A percentile compares a stretch with the other conserved stretches of the same genome.
These are phyloP conservation scores for Chroicocephalus ridibundus DNA, from an alignment of 2,113 vertebrate genomes.

Conservation along the genomic window DNA sequence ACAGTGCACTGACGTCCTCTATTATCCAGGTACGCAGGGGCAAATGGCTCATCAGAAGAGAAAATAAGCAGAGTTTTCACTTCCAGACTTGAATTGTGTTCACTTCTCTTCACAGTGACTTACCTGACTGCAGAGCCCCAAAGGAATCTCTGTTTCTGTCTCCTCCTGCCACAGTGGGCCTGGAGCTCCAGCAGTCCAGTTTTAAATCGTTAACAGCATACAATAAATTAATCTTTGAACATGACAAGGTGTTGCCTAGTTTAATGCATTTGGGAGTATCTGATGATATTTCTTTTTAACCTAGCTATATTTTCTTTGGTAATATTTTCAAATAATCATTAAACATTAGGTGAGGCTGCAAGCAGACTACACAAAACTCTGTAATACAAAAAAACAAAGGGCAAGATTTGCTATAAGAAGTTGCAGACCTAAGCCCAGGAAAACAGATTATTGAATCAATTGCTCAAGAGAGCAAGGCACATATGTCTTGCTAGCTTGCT, in stretches of 20 bases:
- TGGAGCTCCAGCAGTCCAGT: background rate
- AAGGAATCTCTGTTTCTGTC: background rate
- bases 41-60: background rate
- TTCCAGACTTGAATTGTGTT: background rate
- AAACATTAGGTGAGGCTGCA: background rate
- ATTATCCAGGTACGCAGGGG: no score
- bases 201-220: background rate
- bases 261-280: background rate
- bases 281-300: background rate
- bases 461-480: background rate
- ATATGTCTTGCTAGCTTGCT: background rate
- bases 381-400: background rate
- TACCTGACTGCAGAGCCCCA: background rate
- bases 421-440: background rate
- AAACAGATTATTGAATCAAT: background rate
- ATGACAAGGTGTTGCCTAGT: background rate
- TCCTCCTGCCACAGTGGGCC: no score
- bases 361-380: background rate
- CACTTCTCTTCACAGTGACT: background rate
- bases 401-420: background rate
- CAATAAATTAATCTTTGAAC: background rate
- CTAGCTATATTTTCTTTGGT: background rate
- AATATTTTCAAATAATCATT: background rate
- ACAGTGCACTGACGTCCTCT: background rate
- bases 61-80: background rate